Evolutionary conservation across 2,113 vertebrate species (phyloP), one percentile per base, ranked within the genome.

Genomic region (Scomber colias): DNA sequence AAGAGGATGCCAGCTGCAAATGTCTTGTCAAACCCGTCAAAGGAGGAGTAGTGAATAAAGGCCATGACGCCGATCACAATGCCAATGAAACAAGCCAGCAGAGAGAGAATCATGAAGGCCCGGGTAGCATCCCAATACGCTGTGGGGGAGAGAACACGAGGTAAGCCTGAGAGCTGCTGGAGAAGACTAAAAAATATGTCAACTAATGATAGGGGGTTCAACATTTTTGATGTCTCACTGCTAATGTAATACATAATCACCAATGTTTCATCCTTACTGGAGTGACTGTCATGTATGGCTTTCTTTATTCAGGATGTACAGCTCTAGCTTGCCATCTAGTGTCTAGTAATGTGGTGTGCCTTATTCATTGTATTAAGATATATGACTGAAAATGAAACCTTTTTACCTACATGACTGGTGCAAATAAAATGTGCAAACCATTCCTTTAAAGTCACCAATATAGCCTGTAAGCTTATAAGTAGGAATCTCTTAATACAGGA

Each of bases 91-190:
- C 95, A 95, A 35, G 95, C 94, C 87, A 95, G 75, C 75, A 95
- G 78, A 82, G 95, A 94, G 5, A 96, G 92, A 63, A 96, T 95
- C 94, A 96, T 96, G 91, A 95, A 95, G 65, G 94, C 94, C 30
- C 95, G 83, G 12, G 95, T 95, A 49, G 94, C 95, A 30, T 95
- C 94, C 95, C 94, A 95, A 77, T 95, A 96, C 0, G 95, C 95
- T 95, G 84, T 11, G 49, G 44, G 27, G 21, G 21, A 66, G 16
- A 54, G n/a, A 16, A 75, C 6, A 75, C 5, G 4, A 66, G 46
- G 17, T 15, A 11, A 65, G 24, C 16, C 9, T 65, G 31, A 65
- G 30, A 63, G 4, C 24, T 31, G 14, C 19, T 4, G 60, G 15
- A 45, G 35, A 40, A 40, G 35, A 40, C 35, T 40, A 40, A 8